Conservation (phyloP, 2,113 vertebrate genomes). For the Speoplatyrhinus poulsoni region DNA sequence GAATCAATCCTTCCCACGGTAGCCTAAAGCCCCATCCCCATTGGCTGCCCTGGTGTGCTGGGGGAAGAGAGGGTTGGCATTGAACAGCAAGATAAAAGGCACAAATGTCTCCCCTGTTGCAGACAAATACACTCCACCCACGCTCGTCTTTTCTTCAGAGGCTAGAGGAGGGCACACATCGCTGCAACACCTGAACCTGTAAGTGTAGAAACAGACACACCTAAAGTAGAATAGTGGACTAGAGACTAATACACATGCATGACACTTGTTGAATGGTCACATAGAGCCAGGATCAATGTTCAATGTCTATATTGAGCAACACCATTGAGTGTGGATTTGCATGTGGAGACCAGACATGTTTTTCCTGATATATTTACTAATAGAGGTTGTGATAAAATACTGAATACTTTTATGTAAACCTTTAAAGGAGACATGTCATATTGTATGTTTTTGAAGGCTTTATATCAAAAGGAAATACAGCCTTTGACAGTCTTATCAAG, state of each 20-base stretch:
- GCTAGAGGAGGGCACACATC: constrained; percentile 33
- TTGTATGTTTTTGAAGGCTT: too few relatives aligned
- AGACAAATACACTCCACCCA: constrained; percentile 27
- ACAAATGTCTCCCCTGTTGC: constrained; percentile 55
- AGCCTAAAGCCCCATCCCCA: constrained; percentile 48
- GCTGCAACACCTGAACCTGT: constrained; percentile 49
- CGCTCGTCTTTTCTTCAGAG: constrained; percentile 16
- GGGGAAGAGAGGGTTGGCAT: constrained; percentile 41
- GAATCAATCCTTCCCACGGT: constrained; percentile 50
- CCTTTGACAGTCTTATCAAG: too few relatives aligned
- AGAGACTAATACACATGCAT: constrained; percentile 1
- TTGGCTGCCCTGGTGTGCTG: constrained; percentile 64
- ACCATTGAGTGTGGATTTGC: background rate
- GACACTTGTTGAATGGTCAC: constrained; percentile 64
- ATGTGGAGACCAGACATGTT: background rate
- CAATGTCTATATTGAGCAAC: background rate
- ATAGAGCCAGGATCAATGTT: constrained; percentile 36
- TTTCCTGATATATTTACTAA: background rate
- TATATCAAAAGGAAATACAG: too few relatives aligned
- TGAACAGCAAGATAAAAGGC: constrained; percentile 72
- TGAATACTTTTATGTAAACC: background rate
- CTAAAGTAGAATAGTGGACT: constrained; percentile 9
- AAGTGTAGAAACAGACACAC: constrained; percentile 44
- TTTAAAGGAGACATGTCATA: background rate
- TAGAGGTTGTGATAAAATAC: background rate